A percentile compares a stretch with the other conserved stretches of the same genome.
phyloP scores from a whole-genome alignment of 2,888 invertebrate genomes.

The Colletes collaris region DNA sequence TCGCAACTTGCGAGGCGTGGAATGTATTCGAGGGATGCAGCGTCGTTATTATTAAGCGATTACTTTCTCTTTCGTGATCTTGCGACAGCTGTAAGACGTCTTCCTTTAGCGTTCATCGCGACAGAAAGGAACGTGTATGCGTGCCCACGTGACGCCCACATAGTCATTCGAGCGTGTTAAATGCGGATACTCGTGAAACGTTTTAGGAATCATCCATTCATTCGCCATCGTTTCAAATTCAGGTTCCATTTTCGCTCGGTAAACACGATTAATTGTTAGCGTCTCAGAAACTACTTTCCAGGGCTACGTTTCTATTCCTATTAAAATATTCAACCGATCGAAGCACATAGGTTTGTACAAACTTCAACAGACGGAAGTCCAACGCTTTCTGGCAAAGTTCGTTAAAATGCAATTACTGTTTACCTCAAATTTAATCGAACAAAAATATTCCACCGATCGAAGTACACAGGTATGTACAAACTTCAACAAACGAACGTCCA shows the following conservation, averaged over 20 bases:
- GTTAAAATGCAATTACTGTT: slow-evolving; percentile 31
- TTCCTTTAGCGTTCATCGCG: slow-evolving; percentile 39
- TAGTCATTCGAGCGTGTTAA: slow-evolving; percentile 54
- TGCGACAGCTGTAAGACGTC: slow-evolving; percentile 43
- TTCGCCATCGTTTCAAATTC: slow-evolving; percentile 49
- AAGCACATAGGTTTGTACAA: no score
- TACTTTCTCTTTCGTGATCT: slow-evolving; percentile 63
- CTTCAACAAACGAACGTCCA: no score
- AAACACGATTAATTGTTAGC: slow-evolving; percentile 33
- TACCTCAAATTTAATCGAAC: background rate
- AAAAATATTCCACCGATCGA: no score
- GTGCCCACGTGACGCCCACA: slow-evolving; percentile 67
- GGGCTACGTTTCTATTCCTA: background rate
- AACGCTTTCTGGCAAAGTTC: background rate
- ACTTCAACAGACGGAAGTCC: no score
- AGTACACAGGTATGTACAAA: no score
- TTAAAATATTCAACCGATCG: no score
- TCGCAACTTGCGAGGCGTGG: background rate
- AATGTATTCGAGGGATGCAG: slow-evolving; percentile 4
- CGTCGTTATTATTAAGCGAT: slow-evolving; percentile 59
- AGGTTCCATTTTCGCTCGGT: slow-evolving; percentile 31
- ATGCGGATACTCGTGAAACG: slow-evolving; percentile 22
- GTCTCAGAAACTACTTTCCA: background rate
- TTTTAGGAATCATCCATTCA: slow-evolving; percentile 38
- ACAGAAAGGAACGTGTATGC: slow-evolving; percentile 48